Conservation (phyloP, 2,113 vertebrate species). For the Saguinus imperator region DNA sequence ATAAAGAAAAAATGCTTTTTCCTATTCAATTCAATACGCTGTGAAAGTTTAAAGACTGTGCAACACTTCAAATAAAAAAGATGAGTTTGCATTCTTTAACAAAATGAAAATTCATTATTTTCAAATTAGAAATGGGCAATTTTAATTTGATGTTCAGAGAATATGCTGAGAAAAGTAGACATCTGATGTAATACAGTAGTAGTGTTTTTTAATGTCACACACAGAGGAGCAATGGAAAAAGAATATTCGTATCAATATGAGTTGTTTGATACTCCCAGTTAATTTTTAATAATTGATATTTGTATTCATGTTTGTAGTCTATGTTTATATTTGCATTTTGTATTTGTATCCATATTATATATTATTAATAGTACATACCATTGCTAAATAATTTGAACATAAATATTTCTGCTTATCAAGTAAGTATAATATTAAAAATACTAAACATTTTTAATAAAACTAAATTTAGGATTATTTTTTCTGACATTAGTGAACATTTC, state of each 20-base stretch:
- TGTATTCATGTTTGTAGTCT: neutral
- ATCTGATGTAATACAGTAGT: too few relatives aligned
- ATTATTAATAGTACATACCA: neutral
- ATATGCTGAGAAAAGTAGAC: neutral
- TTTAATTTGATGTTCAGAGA: neutral
- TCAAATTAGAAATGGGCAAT: neutral
- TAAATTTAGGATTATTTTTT: neutral
- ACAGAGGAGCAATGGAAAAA: neutral
- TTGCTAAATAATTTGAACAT: neutral
- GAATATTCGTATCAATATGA: neutral
- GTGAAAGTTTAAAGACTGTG: neutral
- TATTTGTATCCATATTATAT: neutral
- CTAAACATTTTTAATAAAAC: neutral
- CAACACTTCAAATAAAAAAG: neutral
- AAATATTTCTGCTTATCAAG: neutral
- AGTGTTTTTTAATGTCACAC: neutral
- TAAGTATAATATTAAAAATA: neutral
- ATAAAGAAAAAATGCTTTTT: neutral
- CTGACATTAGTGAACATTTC: neutral
- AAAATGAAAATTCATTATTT: neutral
- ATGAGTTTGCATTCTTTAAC: neutral
- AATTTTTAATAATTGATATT: neutral
- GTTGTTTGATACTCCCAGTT: accelerated
- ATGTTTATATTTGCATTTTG: neutral
- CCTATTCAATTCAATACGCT: neutral